Evolutionary conservation across 2,797 vertebrate species (phyloP).

Genomic region (Gallinago nigripennis): DNA sequence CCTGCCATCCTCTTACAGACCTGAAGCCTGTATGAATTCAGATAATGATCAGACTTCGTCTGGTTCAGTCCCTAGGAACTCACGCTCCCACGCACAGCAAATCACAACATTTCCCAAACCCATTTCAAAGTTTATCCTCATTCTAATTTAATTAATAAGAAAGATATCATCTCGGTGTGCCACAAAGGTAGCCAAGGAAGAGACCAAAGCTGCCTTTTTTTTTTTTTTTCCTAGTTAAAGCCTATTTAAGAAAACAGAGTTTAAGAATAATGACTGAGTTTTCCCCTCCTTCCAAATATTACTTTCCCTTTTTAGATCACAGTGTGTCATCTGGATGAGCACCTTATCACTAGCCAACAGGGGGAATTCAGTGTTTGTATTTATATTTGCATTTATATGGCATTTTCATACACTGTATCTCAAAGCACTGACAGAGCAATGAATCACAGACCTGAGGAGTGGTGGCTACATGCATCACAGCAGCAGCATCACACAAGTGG

Average conservation of each 20-base stretch:
- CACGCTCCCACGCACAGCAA: neutral
- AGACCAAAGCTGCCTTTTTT: neutral
- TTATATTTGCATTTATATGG: constrained; percentile 85
- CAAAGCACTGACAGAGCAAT: constrained; percentile 77
- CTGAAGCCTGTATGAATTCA: neutral
- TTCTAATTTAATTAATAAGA: constrained; percentile 57
- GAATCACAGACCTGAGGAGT: constrained; percentile 74
- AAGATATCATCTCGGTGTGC: neutral
- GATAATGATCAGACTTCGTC: neutral
- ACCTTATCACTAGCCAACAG: constrained; percentile 81
- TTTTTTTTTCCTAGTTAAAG: neutral
- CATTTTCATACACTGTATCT: constrained; percentile 78
- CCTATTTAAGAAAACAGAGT: constrained; percentile 49
- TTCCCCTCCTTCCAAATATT: constrained; percentile 45
- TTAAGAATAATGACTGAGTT: constrained; percentile 46
- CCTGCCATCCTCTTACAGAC: neutral
- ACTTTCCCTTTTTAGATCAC: constrained; percentile 76
- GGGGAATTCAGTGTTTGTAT: constrained; percentile 73
- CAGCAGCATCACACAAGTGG: neutral
- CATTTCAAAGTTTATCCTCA: neutral
- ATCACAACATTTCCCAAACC: neutral
- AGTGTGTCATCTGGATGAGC: constrained; percentile 77
- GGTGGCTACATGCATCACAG: constrained; percentile 49
- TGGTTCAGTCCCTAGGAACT: neutral
- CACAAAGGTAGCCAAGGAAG: neutral